Percentiles rank a stretch among this genome's conserved stretches.
phyloP scores from a whole-genome alignment of 2,113 vertebrate species.

The Podilymbus podiceps region DNA sequence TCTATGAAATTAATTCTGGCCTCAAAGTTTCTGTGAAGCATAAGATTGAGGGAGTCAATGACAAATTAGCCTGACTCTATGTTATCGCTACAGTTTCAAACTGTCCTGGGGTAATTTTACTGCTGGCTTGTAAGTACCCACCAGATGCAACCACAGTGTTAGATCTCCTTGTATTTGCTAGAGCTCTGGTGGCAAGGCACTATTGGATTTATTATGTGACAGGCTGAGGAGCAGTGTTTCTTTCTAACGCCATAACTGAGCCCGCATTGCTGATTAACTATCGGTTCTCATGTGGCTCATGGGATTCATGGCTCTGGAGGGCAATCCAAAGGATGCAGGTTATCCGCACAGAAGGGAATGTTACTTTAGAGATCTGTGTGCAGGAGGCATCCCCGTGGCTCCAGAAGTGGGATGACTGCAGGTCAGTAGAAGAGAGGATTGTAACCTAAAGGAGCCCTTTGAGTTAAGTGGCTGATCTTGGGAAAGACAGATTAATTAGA shows the following conservation, averaged over 20 bases:
- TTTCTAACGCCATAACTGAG: not conserved
- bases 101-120: not conserved
- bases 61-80: not conserved
- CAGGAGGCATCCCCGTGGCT: not conserved
- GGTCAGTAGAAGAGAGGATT: not conserved
- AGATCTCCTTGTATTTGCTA: not conserved
- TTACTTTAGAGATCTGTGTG: not conserved
- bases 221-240: not conserved
- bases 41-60: not conserved
- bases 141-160: not conserved
- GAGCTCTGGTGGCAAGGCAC: not conserved
- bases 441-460: not conserved
- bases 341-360: not conserved
- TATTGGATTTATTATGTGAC: fast-evolving
- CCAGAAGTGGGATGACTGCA: not conserved
- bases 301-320: not conserved
- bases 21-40: not conserved
- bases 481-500: not conserved
- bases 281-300: fast-evolving
- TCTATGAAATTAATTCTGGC: not conserved
- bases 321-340: not conserved
- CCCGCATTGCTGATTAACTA: fast-evolving
- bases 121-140: not conserved
- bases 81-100: too few species aligned
- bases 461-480: not conserved